Evolutionary conservation across 2,797 vertebrate species (phyloP), one percentile per base, ranked within the genome.

Genomic region (Podargus strigoides): DNA sequence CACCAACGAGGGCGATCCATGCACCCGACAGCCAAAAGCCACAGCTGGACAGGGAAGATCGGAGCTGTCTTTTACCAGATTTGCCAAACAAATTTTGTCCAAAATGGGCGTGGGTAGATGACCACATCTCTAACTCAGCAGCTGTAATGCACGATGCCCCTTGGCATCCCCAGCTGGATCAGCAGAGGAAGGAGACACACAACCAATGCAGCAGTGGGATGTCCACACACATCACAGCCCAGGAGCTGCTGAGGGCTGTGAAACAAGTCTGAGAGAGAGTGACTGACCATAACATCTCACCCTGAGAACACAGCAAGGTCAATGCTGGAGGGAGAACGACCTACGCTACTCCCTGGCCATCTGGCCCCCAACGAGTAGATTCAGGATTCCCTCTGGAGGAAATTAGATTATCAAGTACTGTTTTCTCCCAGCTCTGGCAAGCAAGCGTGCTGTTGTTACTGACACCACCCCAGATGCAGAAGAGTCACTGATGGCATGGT

Each of bases 91-190:
- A 32, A 69, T 73, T 30, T 30, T 42, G n/a, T 37, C 37, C 69
- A 53, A 21, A 53, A 27, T 0, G 2, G 42, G 37, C 42, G 79
- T 30, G 59, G 62, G 24, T 1, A 84, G n/a, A 30, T 28, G 46
- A 32, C 5, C 9, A 27, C 20, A 6, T 9, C 76, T 58, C 20
- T 32, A 58, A 44, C 50, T 66, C 42, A 49, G 16, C 44, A 72
- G 34, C 58, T 66, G 1, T 4, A 78, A 53, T 0, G 49, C 18
- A 26, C 1, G 0, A 20, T 13, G 16, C 5, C 36, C 26, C 53
- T 37, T 0, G 12, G 26, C 55, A 41, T 42, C n/a, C n/a, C 36
- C n/a, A 50, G 27, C 1, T 37, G 63, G 46, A 69, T 36, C 39
- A 76, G 62, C 70, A 91, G 36, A 37, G 27, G 21, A 32, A 77